Conservation (phyloP, 2,888 invertebrate genomes). For the Eristalis intricaria region DNA sequence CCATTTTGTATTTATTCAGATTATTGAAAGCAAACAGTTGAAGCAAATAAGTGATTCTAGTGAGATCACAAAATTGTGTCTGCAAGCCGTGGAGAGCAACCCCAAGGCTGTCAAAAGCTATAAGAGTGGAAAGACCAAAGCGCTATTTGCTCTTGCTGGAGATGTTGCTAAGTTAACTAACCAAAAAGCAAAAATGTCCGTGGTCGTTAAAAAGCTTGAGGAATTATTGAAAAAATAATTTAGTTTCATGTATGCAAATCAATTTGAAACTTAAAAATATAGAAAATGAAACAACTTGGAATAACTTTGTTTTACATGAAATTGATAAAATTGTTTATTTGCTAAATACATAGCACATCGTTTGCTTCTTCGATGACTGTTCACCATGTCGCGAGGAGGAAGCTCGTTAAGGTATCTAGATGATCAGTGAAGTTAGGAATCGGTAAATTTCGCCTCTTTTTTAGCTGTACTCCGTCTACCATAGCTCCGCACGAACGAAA, state of each 20-base stretch:
- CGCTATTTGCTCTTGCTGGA: constrained; percentile 85
- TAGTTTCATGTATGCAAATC: neutral
- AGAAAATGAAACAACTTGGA: too few relatives aligned
- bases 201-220: constrained; percentile 84
- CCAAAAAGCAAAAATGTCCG: constrained; percentile 86
- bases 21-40: constrained; percentile 86
- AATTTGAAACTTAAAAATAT: too few relatives aligned
- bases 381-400: too few relatives aligned
- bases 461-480: too few relatives aligned
- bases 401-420: too few relatives aligned
- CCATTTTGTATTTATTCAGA: constrained; percentile 78
- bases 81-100: constrained; percentile 85
- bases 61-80: constrained; percentile 85
- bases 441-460: too few relatives aligned
- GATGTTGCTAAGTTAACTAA: constrained; percentile 84
- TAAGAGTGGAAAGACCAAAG: constrained; percentile 87
- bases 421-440: too few relatives aligned
- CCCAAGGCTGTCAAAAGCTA: constrained; percentile 86
- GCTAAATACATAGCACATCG: too few relatives aligned
- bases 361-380: too few relatives aligned
- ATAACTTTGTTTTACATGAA: too few relatives aligned
- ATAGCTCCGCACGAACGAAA: too few relatives aligned
- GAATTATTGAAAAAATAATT: constrained; percentile 75
- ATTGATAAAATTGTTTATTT: too few relatives aligned
- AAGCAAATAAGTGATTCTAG: constrained; percentile 84